A percentile compares a stretch with the other conserved stretches of the same genome.
These are phyloP conservation scores for Nyctibius grandis DNA, from an alignment of 2,797 vertebrate species.

Conservation along the genomic window DNA sequence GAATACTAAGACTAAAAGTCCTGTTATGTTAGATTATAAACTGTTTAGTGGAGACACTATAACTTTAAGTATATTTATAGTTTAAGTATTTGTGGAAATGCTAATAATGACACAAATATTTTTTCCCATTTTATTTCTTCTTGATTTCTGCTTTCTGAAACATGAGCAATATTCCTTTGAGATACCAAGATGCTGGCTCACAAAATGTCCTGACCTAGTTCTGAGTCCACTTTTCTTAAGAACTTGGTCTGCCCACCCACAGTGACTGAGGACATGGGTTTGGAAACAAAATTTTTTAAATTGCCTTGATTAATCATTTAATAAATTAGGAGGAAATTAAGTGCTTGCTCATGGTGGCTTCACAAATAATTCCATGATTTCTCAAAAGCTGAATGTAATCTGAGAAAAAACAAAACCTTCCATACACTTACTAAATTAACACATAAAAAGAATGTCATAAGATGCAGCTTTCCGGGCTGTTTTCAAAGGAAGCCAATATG, in stretches of 20 bases:
- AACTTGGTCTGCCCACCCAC: neutral
- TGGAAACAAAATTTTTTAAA: neutral
- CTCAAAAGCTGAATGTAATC: neutral
- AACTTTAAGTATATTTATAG: neutral
- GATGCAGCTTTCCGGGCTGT: neutral
- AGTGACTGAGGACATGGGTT: neutral
- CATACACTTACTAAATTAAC: neutral
- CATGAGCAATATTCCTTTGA: neutral
- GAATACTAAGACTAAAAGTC: neutral
- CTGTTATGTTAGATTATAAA: neutral
- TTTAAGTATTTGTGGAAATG: neutral
- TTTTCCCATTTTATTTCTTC: neutral
- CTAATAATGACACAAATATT: neutral
- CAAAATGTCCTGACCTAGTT: neutral
- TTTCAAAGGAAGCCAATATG: neutral
- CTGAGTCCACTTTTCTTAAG: neutral
- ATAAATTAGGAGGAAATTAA: neutral
- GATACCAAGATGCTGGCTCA: neutral
- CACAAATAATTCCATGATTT: neutral
- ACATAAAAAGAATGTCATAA: neutral
- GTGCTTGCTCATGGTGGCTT: neutral
- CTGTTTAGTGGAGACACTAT: neutral
- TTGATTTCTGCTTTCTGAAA: neutral
- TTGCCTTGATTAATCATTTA: neutral
- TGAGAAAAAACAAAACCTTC: neutral